Evolutionary conservation across 2,113 vertebrate species (phyloP), one percentile per base, ranked within the genome.

Genomic region (Stegastes partitus): DNA sequence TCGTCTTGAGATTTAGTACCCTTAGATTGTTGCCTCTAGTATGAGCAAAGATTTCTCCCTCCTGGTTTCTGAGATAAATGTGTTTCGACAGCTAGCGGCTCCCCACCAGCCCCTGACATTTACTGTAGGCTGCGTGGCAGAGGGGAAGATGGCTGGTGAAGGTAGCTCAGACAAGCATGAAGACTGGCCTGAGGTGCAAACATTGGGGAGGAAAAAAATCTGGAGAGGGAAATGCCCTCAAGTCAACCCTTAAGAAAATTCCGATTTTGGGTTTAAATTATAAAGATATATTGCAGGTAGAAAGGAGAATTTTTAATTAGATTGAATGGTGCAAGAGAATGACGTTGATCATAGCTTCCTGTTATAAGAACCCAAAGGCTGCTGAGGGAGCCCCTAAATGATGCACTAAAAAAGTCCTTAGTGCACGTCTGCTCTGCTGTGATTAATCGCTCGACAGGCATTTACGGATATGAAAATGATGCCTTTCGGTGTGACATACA

Each of bases 71-170:
- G 49, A 86, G 88, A 84, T 80, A 74, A 87, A 93, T 91, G 77
- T 80, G 81, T 87, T 88, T 74, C 0, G 89, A 93, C 90, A 92
- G 82, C 77, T 79, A 55, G 49, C 53, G 31, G 73, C 82, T 87
- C 87, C 84, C 86, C 88, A 83, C 75, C 79, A 81, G 68, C 72
- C 74, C 31, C 66, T 92, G 93, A 92, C 90, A 90, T 94, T 93
- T 91, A 88, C 87, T 55, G 62, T 56, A 71, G 83, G 77, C 77
- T 77, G 74, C 62, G 45, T 59, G 63, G 67, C 25, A 15, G 63
- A 55, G 54, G 56, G 45, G 51, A 73, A 70, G 73, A 49, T 8
- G 42, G 66, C 50, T 77, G 80, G 67, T 55, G 62, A 79, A 86
- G 86, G 80, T 79, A 81, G 79, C 63, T 81, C 79, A 72, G 80